phyloP scores from a whole-genome alignment of 2,797 vertebrate species.

The Onychomys torridus region DNA sequence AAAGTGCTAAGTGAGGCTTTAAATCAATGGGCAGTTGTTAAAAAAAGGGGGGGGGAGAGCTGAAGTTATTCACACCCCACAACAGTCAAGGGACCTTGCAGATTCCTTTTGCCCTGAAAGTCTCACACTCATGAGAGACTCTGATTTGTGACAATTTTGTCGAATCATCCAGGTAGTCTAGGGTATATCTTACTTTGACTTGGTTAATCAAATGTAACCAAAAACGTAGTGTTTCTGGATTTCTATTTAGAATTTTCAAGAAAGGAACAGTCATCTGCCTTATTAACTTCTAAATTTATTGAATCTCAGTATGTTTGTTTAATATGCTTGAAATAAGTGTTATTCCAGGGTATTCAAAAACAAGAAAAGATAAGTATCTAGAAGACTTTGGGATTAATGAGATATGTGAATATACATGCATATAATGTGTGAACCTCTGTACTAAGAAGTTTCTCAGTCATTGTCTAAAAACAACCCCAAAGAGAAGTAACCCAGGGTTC shows the following conservation, averaged over 20 bases:
- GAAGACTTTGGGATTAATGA: neutral
- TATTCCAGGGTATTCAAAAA: slow-evolving; percentile 4
- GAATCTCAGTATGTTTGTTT: slow-evolving; percentile 11
- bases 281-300: slow-evolving; percentile 53
- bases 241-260: slow-evolving; percentile 56
- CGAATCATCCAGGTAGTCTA: neutral
- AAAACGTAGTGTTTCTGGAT: neutral
- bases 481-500: neutral
- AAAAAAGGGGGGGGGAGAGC: neutral
- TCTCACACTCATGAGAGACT: neutral
- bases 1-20: slow-evolving; percentile 43
- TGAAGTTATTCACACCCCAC: neutral
- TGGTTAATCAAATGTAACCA: slow-evolving; percentile 5
- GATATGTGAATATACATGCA: neutral
- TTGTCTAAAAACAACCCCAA: neutral
- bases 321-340: slow-evolving; percentile 18
- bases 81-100: neutral
- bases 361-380: neutral
- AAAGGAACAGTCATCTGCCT: neutral
- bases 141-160: slow-evolving; percentile 4
- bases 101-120: neutral
- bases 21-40: neutral
- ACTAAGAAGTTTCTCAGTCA: neutral
- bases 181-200: slow-evolving; percentile 8
- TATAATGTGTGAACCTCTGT: neutral